phyloP scores from a whole-genome alignment of 2,797 vertebrate genomes.

The Xiphorhynchus erythropygius region DNA sequence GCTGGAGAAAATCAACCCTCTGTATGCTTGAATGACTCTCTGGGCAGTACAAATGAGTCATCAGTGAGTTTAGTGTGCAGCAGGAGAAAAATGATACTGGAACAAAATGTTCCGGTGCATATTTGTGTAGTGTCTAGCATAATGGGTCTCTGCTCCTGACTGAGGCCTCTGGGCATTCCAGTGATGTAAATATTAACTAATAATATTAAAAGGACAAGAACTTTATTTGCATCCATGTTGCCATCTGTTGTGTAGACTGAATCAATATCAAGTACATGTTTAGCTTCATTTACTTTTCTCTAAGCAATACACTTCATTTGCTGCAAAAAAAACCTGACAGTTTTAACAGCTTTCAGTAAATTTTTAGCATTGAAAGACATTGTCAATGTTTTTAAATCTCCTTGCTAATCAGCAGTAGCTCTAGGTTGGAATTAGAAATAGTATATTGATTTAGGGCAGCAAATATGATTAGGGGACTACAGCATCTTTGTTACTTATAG shows the following conservation, averaged over 20 bases:
- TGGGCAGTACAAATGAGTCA: slow-evolving; percentile 49
- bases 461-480: neutral
- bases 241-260: slow-evolving; percentile 49
- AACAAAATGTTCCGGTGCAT: neutral
- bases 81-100: slow-evolving; percentile 5
- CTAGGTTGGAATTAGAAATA: neutral
- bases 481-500: neutral
- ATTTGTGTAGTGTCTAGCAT: slow-evolving; percentile 19
- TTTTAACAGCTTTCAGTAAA: neutral
- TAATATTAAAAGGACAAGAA: slow-evolving; percentile 41
- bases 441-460: neutral
- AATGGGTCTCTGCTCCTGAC: slow-evolving; percentile 11
- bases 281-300: slow-evolving; percentile 26
- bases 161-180: slow-evolving; percentile 24
- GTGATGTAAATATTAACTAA: slow-evolving; percentile 61
- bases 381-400: neutral
- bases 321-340: neutral
- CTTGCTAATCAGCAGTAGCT: neutral
- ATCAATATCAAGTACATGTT: slow-evolving; percentile 9
- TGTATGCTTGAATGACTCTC: slow-evolving; percentile 19
- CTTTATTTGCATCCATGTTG: slow-evolving; percentile 57
- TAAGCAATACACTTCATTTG: neutral
- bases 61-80: slow-evolving; percentile 31
- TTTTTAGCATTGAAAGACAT: slow-evolving; percentile 4
- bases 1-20: slow-evolving; percentile 27